These are phyloP conservation scores for Nerophis lumbriciformis DNA, from an alignment of 2,113 vertebrate species.

Conservation along the genomic window DNA sequence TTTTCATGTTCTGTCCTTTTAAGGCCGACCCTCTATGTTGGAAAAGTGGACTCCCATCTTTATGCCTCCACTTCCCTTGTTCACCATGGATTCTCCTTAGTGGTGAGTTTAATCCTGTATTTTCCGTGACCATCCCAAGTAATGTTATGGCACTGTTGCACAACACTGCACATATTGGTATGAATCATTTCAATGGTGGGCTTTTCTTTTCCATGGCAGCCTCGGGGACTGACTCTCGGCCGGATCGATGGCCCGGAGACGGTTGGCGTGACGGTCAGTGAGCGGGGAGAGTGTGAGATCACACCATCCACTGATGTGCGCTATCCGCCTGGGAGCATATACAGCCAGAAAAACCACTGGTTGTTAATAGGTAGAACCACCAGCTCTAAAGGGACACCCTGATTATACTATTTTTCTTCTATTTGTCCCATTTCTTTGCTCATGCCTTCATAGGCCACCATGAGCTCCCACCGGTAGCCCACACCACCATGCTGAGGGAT, in stretches of 20 bases:
- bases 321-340: slow-evolving; percentile 83
- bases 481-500: slow-evolving; percentile 88
- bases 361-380: slow-evolving; percentile 82
- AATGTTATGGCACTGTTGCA: background rate
- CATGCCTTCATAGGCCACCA: slow-evolving; percentile 75
- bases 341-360: slow-evolving; percentile 84
- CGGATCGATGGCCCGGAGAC: slow-evolving; percentile 84
- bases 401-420: background rate
- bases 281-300: slow-evolving; percentile 84
- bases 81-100: slow-evolving; percentile 78
- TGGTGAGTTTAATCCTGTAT: slow-evolving; percentile 68
- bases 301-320: slow-evolving; percentile 85
- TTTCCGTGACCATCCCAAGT: background rate
- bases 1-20: background rate
- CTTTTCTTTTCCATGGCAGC: slow-evolving; percentile 64
- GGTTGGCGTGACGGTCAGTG: slow-evolving; percentile 80
- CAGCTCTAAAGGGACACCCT: background rate
- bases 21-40: slow-evolving; percentile 89
- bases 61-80: slow-evolving; percentile 89
- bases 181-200: background rate
- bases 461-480: slow-evolving; percentile 84
- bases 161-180: background rate
- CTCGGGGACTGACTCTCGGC: slow-evolving; percentile 83
- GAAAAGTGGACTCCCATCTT: slow-evolving; percentile 82
- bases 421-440: slow-evolving; percentile 14